Evolutionary conservation across 2,797 vertebrate genomes (phyloP).

Genomic region (Eulemur rubriventer): DNA sequence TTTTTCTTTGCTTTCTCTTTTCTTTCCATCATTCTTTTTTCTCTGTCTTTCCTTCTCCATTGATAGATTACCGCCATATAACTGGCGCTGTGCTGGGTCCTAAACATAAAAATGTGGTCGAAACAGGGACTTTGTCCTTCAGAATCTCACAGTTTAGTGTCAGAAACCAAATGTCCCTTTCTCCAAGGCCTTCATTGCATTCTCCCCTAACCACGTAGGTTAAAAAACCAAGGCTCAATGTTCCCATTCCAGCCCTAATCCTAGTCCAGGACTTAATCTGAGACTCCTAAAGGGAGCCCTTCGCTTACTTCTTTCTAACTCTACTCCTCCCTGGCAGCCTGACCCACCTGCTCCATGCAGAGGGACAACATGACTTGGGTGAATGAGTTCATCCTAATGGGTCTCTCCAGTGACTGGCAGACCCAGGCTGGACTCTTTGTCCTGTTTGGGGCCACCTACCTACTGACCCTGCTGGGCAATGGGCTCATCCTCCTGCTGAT

Average conservation of each 20-base stretch:
- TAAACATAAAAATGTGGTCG: not conserved
- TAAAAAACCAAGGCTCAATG: not conserved
- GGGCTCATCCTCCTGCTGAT: constrained; percentile 50
- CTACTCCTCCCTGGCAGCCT: not conserved
- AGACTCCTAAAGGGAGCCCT: not conserved
- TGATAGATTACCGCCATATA: not conserved
- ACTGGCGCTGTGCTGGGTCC: not conserved
- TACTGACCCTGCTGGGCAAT: constrained; percentile 66
- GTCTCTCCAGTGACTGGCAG: constrained; percentile 47
- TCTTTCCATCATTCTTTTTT: not conserved
- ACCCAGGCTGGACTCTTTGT: constrained; percentile 57
- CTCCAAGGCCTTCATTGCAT: rapidly evolving
- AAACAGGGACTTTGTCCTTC: not conserved
- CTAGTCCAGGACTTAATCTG: not conserved
- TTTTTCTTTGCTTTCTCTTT: not conserved
- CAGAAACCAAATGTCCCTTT: not conserved
- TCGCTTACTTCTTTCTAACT: not conserved
- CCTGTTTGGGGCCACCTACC: constrained; percentile 50
- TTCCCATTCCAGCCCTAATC: too few species aligned
- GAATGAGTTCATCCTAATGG: constrained; percentile 57
- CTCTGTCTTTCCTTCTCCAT: not conserved
- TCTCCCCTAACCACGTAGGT: not conserved
- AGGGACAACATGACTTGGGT: constrained; percentile 42
- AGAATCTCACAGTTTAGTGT: not conserved
- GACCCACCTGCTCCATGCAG: not conserved